Evolutionary conservation across 64 coral and sea anemone species (phyloP).

Genomic region (Catalaphyllia jardinei): DNA sequence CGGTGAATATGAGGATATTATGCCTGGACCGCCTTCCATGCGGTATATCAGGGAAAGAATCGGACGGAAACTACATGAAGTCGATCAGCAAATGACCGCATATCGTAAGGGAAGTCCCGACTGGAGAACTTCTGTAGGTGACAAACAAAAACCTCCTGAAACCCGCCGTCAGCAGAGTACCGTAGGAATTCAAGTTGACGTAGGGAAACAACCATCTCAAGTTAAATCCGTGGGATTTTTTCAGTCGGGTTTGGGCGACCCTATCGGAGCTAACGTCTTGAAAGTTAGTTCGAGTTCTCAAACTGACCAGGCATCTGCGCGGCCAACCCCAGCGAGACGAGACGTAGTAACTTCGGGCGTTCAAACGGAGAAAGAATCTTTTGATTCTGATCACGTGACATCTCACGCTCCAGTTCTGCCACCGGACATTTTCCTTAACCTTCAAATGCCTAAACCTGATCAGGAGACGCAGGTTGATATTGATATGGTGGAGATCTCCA

Average conservation of each 20-base stretch:
- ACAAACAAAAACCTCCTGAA: no score
- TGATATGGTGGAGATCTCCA: background rate
- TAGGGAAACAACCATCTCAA: background rate
- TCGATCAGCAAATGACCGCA: background rate
- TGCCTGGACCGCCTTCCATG: conserved; percentile 21
- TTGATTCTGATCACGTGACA: background rate
- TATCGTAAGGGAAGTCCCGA: conserved; percentile 7
- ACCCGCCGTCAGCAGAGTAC: background rate
- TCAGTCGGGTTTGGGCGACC: background rate
- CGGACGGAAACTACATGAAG: conserved; percentile 13
- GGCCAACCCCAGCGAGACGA: background rate
- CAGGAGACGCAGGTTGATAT: background rate
- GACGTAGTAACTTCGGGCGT: conserved; percentile 10
- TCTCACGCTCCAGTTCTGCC: conserved; percentile 59
- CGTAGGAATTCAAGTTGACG: conserved; percentile 24
- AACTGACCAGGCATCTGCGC: conserved; percentile 13
- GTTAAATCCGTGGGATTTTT: background rate
- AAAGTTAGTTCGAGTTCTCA: conserved; percentile 39
- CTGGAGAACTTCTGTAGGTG: background rate
- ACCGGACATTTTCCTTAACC: conserved; percentile 80
- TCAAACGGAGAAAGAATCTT: conserved; percentile 4
- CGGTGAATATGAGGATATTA: background rate
- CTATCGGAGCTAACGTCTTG: background rate
- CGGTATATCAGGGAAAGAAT: conserved; percentile 9
- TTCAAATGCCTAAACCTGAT: conserved; percentile 58